Conservation (phyloP, 2,888 invertebrate species). For the Endomychus coccineus region DNA sequence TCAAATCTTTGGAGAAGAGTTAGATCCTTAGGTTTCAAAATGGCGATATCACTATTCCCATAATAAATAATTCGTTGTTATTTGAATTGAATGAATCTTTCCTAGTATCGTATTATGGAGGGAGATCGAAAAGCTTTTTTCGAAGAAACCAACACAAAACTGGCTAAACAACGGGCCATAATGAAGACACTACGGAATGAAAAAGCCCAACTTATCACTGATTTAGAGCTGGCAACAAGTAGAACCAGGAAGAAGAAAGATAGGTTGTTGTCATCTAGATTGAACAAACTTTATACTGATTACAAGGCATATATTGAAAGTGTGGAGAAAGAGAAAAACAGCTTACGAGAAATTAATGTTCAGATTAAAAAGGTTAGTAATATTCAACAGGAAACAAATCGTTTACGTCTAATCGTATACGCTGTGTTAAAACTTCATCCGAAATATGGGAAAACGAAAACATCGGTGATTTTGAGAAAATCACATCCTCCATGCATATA, state of each 20-base stretch:
- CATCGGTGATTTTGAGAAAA: no score
- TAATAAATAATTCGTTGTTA: conserved; percentile 2
- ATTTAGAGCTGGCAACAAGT: conserved; percentile 54
- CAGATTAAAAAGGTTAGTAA: conserved; percentile 43
- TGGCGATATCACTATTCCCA: no score
- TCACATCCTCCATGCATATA: no score
- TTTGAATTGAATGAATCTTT: conserved; percentile 4
- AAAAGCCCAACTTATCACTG: conserved; percentile 55
- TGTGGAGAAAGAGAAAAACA: conserved; percentile 38
- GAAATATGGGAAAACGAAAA: no score
- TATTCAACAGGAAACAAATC: background rate
- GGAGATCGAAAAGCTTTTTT: conserved; percentile 64
- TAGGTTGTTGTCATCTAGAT: conserved; percentile 46
- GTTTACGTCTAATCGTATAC: no score
- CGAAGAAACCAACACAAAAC: conserved; percentile 60
- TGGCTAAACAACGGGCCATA: conserved; percentile 57
- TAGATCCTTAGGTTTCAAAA: no score
- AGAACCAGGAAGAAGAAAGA: conserved; percentile 51
- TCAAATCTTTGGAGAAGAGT: no score
- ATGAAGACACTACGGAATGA: conserved; percentile 55
- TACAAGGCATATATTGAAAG: conserved; percentile 45
- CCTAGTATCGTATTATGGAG: conserved; percentile 72
- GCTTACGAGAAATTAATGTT: conserved; percentile 45
- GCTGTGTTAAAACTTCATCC: no score
- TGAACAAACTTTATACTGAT: conserved; percentile 49